Base-by-base conservation (phyloP, 2,888 invertebrate species). In the Marasmarcha lunaedactyla region DNA sequence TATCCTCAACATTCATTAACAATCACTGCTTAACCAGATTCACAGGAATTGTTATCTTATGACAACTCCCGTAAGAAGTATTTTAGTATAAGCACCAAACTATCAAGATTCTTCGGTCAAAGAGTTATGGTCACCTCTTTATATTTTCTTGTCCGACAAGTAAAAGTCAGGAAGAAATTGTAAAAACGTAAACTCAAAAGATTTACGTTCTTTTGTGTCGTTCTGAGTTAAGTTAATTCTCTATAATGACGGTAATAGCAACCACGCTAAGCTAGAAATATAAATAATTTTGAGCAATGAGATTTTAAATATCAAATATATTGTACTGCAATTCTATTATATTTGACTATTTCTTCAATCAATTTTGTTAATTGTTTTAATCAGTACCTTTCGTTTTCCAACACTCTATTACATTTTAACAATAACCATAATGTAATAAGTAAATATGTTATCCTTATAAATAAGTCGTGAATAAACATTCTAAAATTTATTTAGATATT, bases 1-100 rank as follows among this genome's bases (percentile, higher is more conserved):
- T 1, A 1, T 1, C 1, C 14, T 30, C 39, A 47, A 58, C 54
- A 69, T 59, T 67, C 76, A 79, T 77, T 78, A 79, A 71, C 66
- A 77, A 79, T 81, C 81, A 77, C 73, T 73, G 74, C 76, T 14
- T 74, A 5, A 68, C 74, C 71, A 70, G 76, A 76, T 71, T 74
- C 76, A 76, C 76, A 76, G 73, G 71, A 78, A 72, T 77, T 69
- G 73, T 76, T 78, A 73, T 73, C 69, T 60, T 71, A 67, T 78
- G 67, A 69, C 69, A 70, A 68, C 54, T 67, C 70, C 67, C 73
- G 67, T 71, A 71, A 76, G 63, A 68, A 65, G 66, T 63, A 61
- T 72, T 73, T 76, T 68, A 77, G 61, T 65, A 66, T 57, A 59
- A 61, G 53, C 56, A 60, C 54, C 62, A 59, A 57, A 60, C 55